phyloP scores from a whole-genome alignment of 1,140 invertebrate species.

The Stenopsyche tienmushanensis region DNA sequence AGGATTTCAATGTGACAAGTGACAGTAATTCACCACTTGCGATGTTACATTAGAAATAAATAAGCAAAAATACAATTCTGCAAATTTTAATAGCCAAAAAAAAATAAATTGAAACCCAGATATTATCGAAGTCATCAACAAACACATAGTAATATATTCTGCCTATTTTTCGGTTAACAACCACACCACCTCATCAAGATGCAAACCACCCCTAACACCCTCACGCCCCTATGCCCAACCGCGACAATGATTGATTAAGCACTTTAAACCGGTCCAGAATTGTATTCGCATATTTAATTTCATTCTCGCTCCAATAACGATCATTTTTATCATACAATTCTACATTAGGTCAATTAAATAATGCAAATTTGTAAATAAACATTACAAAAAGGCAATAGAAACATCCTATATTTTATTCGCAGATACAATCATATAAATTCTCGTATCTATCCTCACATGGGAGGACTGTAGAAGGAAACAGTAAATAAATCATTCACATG shows the following conservation, averaged over 20 bases:
- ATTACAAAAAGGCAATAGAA: too few relatives aligned
- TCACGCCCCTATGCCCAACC: slow-evolving; percentile 15
- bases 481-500: slow-evolving; percentile 38
- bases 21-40: slow-evolving; percentile 15
- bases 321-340: not conserved
- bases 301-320: slow-evolving; percentile 28
- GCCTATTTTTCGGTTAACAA: slow-evolving; percentile 7
- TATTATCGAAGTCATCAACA: too few relatives aligned
- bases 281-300: slow-evolving; percentile 42
- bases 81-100: too few relatives aligned
- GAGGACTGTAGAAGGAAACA: slow-evolving; percentile 33
- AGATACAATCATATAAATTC: too few relatives aligned
- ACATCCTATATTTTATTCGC: too few relatives aligned
- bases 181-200: not conserved
- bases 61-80: not conserved
- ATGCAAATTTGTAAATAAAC: too few relatives aligned
- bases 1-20: slow-evolving; percentile 8
- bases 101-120: too few relatives aligned
- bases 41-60: slow-evolving; percentile 11
- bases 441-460: not conserved
- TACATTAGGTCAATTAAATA: too few relatives aligned
- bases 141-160: too few relatives aligned
- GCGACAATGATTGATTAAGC: slow-evolving; percentile 41
- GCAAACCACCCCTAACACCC: slow-evolving; percentile 4
- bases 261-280: slow-evolving; percentile 33